phyloP scores from a whole-genome alignment of 2,888 invertebrate species.

The Lepidonotus clava region DNA sequence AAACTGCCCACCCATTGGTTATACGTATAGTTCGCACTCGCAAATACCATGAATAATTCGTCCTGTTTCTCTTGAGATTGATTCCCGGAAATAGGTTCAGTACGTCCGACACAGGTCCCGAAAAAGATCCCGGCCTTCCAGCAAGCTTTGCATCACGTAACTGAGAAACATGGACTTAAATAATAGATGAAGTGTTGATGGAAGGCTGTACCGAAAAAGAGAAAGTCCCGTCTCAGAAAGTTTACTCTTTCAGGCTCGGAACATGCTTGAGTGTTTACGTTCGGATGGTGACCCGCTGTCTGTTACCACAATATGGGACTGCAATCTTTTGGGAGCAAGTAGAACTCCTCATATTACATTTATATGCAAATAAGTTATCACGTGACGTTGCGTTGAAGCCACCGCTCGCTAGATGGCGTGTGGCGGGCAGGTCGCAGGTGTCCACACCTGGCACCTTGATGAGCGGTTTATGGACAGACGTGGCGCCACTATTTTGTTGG shows the following conservation, averaged over 20 bases:
- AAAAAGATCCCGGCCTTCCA: too few relatives aligned
- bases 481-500: neutral
- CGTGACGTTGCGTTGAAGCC: neutral
- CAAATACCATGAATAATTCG: slow-evolving; percentile 46
- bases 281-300: too few relatives aligned
- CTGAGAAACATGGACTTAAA: too few relatives aligned
- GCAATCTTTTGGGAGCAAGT: too few relatives aligned
- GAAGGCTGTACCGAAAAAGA: too few relatives aligned
- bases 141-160: too few relatives aligned
- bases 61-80: slow-evolving; percentile 32
- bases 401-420: slow-evolving; percentile 7
- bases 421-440: slow-evolving; percentile 21
- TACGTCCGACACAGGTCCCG: neutral
- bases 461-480: neutral
- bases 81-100: slow-evolving; percentile 29
- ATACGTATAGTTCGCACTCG: neutral
- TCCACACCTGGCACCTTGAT: too few relatives aligned
- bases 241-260: too few relatives aligned
- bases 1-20: neutral
- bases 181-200: too few relatives aligned
- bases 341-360: neutral
- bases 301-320: too few relatives aligned
- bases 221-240: too few relatives aligned
- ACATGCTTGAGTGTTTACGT: too few relatives aligned
- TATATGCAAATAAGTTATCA: neutral